Percentiles rank a stretch among this genome's conserved stretches.
Conservation (phyloP, 2,888 invertebrate species). For the Trissoscelio sp. region DNA sequence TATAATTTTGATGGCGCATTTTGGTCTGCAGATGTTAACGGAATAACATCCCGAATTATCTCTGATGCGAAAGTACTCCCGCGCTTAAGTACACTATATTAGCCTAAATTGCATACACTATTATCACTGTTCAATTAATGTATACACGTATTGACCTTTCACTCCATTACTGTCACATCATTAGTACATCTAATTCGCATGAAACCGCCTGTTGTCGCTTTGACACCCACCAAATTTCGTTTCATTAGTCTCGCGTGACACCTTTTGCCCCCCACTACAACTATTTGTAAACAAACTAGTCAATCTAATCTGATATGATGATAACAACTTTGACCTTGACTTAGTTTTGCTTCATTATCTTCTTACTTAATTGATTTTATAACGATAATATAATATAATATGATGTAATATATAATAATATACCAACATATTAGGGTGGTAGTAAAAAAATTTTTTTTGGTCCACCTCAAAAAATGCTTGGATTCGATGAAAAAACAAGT, state of each 20-base stretch:
- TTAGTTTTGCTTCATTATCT: too few relatives aligned
- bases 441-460: too few relatives aligned
- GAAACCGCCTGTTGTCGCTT: not conserved
- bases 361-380: too few relatives aligned
- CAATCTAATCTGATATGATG: too few relatives aligned
- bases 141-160: conserved; percentile 39
- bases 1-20: not conserved
- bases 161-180: conserved; percentile 28
- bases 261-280: not conserved
- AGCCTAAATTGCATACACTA: conserved; percentile 39
- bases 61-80: conserved; percentile 28
- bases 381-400: too few relatives aligned
- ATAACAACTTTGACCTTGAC: not conserved
- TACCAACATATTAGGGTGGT: too few relatives aligned
- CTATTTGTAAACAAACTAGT: not conserved
- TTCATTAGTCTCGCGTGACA: not conserved
- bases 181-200: conserved; percentile 7
- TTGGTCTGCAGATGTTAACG: conserved; percentile 1
- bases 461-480: too few relatives aligned
- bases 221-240: not conserved
- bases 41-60: conserved; percentile 30
- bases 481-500: too few relatives aligned
- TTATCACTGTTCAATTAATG: conserved; percentile 43
- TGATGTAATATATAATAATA: too few relatives aligned
- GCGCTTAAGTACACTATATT: conserved; percentile 31